Percentiles rank a stretch among this genome's conserved stretches.
phyloP scores from a whole-genome alignment of 2,888 invertebrate species.

The Aphodius sticticus region DNA sequence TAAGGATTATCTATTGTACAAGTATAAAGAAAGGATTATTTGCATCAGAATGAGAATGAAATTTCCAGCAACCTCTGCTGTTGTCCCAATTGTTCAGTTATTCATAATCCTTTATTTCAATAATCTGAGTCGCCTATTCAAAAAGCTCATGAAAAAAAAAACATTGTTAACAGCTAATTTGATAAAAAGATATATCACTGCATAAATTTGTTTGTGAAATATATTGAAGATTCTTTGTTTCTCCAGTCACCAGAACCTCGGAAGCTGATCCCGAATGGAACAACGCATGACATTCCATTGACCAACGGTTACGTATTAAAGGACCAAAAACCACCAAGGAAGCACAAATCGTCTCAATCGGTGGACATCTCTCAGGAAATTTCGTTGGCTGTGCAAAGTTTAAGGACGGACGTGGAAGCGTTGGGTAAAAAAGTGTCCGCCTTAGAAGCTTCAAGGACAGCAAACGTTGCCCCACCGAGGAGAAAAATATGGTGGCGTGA shows the following conservation, averaged over 20 bases:
- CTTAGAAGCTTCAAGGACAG: conserved; percentile 52
- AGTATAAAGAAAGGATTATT: no score
- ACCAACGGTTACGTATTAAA: conserved; percentile 45
- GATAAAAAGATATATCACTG: background rate
- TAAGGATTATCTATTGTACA: no score
- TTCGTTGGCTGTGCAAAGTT: conserved; percentile 60
- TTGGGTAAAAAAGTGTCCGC: conserved; percentile 59
- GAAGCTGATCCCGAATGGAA: conserved; percentile 47
- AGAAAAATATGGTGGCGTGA: conserved; percentile 45
- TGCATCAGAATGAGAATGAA: no score
- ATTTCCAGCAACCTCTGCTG: no score
- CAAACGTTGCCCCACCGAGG: conserved; percentile 33
- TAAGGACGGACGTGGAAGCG: conserved; percentile 62
- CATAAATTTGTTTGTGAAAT: background rate
- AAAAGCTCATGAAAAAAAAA: no score
- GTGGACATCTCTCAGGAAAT: conserved; percentile 63
- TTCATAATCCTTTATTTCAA: no score
- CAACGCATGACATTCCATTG: conserved; percentile 42
- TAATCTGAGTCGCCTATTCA: no score
- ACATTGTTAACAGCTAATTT: background rate
- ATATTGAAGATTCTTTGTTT: background rate
- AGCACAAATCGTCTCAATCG: conserved; percentile 45
- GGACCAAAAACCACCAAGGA: conserved; percentile 50
- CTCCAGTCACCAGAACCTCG: conserved; percentile 51
- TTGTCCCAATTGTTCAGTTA: no score